Evolutionary conservation across 1,140 invertebrate species (phyloP).

Genomic region (Megalopta genalis): DNA sequence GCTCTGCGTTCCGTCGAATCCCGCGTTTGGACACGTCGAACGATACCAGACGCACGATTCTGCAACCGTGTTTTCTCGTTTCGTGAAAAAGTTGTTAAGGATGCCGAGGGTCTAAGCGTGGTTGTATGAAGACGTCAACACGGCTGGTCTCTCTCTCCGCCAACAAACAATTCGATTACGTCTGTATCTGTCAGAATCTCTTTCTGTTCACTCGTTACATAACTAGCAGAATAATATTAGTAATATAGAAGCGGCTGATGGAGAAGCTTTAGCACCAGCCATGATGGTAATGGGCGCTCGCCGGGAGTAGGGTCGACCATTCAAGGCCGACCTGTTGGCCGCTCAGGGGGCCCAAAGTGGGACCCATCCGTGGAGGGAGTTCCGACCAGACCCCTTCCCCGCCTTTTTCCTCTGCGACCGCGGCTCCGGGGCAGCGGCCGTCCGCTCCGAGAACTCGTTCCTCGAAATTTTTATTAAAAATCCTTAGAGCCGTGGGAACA

Average conservation of each 20-base stretch:
- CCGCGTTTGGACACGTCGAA: neutral
- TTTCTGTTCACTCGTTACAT: conserved; percentile 27
- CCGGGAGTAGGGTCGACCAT: conserved; percentile 53
- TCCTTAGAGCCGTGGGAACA: conserved; percentile 1
- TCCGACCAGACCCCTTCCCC: conserved; percentile 19
- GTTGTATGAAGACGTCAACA: conserved; percentile 35
- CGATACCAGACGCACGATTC: neutral
- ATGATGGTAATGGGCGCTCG: conserved; percentile 66
- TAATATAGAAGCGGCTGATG: conserved; percentile 46
- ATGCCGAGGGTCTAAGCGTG: neutral
- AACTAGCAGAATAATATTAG: conserved; percentile 51
- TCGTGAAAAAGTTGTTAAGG: neutral
- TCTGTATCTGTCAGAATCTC: conserved; percentile 12
- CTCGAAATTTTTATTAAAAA: conserved; percentile 45
- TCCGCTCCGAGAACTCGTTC: conserved; percentile 57
- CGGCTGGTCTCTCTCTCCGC: neutral
- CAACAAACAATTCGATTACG: conserved; percentile 21
- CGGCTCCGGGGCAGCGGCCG: conserved; percentile 13
- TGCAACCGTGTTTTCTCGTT: neutral
- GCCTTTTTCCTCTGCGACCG: conserved; percentile 17
- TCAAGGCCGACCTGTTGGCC: conserved; percentile 72
- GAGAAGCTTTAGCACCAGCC: conserved; percentile 65
- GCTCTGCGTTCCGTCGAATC: neutral
- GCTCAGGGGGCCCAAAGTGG: conserved; percentile 56
- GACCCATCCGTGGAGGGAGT: conserved; percentile 23